Base-by-base conservation (phyloP, 1,140 invertebrate species). In the Phenacoccus solenopsis region DNA sequence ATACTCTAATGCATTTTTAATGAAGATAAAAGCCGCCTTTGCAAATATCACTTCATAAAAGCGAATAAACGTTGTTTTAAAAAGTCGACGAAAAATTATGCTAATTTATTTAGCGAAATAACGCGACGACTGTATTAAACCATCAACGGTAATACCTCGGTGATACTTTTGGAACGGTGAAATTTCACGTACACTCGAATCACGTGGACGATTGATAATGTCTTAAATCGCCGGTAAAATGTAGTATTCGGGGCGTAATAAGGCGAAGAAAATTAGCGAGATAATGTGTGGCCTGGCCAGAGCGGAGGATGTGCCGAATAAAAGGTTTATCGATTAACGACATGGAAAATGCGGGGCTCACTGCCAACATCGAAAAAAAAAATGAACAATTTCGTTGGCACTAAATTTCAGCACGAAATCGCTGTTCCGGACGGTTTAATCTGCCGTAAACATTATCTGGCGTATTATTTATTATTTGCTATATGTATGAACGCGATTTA, bases 341-440 rank as follows among this genome's bases (percentile, higher is more conserved):
- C 38, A 49, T 49, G 38, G 38, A 49, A 49, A 49, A 49, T n/a
- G 16, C 38, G 38, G 20, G 38, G 38, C 38, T 49, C 16, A 64
- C 25, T 25, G 59, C 21, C 22, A 27, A 64, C 22, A 64, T 10
- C 10, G 20, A 59, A 59, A 20, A 20, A 59, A 64, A 64, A 64
- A 64, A 27, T 25, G 59, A 64, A 25, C 59, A 27, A 64, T 64
- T 64, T 64, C 25, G 59, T 64, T 64, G 59, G 59, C 59, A 64
- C 25, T 64, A 64, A 64, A 64, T 64, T 64, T 24, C 20, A 27
- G 25, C 25, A 64, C 25, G 25, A 64, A 64, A 10, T 64, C 59
- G 59, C 21, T 64, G 59, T 64, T 64, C 59, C 21, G 22, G 59
- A 64, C 59, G 59, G 59, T 64, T 59, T 25, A 64, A 64, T 64